Conservation (phyloP, 2,113 vertebrate species). For the Megaptera novaeangliae region DNA sequence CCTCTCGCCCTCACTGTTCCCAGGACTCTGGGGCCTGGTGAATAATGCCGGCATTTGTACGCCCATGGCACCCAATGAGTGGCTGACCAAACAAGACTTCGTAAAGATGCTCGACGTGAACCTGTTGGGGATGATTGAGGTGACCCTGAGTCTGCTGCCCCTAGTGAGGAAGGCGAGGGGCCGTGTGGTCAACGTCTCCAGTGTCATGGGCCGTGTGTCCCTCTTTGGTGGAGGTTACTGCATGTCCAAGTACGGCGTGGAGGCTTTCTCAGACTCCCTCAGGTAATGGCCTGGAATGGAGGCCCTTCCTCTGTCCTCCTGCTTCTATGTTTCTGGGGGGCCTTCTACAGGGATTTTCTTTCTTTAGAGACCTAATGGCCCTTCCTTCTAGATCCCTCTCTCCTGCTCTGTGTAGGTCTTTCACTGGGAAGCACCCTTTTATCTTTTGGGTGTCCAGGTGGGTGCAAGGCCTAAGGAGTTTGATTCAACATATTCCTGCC, state of each 20-base stretch:
- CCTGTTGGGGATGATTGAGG: slow-evolving; percentile 79
- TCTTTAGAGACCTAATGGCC: background rate
- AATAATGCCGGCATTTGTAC: slow-evolving; percentile 80
- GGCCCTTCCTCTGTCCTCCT: background rate
- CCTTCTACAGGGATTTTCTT: background rate
- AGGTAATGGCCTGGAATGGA: slow-evolving; percentile 66
- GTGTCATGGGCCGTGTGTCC: slow-evolving; percentile 76
- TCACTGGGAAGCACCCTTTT: background rate
- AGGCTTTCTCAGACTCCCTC: slow-evolving; percentile 84
- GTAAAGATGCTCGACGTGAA: slow-evolving; percentile 79
- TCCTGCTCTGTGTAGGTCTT: background rate
- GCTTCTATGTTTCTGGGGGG: background rate
- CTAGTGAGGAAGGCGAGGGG: slow-evolving; percentile 79
- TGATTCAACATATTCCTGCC: background rate
- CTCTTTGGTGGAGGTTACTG: slow-evolving; percentile 75
- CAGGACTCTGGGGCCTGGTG: slow-evolving; percentile 88
- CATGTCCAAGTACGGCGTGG: slow-evolving; percentile 81
- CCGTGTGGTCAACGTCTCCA: slow-evolving; percentile 82
- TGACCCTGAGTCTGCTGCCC: slow-evolving; percentile 82
- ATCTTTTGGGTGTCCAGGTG: background rate
- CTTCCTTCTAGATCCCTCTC: background rate
- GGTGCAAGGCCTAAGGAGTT: background rate
- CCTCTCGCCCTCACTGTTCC: background rate
- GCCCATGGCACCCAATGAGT: slow-evolving; percentile 67
- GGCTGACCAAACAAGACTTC: slow-evolving; percentile 80